Evolutionary conservation across 2,113 vertebrate species (phyloP), one percentile per base, ranked within the genome.

Genomic region (Piaya cayana): DNA sequence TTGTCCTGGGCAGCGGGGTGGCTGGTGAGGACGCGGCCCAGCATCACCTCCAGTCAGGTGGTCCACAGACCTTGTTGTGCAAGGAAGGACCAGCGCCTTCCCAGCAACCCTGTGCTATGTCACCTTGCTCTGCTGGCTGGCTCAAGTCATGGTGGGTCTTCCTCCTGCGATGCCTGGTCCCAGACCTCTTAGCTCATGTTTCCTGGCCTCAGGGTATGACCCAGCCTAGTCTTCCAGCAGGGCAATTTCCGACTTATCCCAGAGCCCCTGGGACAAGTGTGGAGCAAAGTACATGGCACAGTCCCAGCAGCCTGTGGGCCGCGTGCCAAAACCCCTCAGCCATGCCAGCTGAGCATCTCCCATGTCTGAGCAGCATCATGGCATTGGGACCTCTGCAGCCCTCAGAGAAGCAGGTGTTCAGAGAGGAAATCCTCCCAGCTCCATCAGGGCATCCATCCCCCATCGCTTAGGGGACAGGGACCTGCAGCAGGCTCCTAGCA

Each of bases 1-100:
- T 64, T 25, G 12, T 64, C 19, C 43, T 0, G 0, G 39, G 55
- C 12, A 42, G 43, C 4, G 1, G 37, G 86, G 79, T 34, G 56
- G 26, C 42, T 60, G 42, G 29, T 45, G 58, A 30, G 74, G 75
- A 52, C 25, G 1, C 17, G 21, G 76, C 62, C 36, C 3, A 45
- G 56, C 42, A 32, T 56, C 78, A n/a, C 23, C 36, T 42, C 1
- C 13, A 15, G 11, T 11, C 43, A 43, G 36, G 17, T 9, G 20
- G 8, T 60, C 39, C 23, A 11, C 25, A 34, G 55, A 43, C 56
- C 55, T 34, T 0, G 0, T 78, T 26, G 67, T 79, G 12, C 49
- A 55, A 10, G 36, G 60, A 55, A 10, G 36, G 60, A 36, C 27
- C 70, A 49, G 52, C 29, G 64, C 65, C 65, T 67, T 50, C 34